Evolutionary conservation across 2,797 vertebrate species (phyloP).

Genomic region (Chrosomus eos): DNA sequence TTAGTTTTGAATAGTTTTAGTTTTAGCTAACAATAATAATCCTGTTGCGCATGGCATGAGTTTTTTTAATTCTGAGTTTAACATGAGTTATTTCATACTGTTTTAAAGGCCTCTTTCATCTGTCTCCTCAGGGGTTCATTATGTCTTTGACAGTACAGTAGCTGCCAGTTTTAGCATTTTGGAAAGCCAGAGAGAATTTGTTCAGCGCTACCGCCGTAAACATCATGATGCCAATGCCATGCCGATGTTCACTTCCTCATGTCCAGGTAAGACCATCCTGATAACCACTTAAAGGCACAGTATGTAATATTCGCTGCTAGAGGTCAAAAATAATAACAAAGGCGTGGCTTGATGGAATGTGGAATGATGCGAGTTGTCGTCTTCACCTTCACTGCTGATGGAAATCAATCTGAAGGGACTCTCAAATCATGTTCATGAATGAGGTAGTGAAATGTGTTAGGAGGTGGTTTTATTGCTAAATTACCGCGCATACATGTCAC

Average conservation of each 20-base stretch:
- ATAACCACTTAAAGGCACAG: background rate
- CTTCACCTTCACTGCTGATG: background rate
- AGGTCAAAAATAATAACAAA: background rate
- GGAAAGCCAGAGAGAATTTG: constrained; percentile 93
- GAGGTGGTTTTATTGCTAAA: no score
- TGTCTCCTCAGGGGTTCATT: constrained; percentile 82
- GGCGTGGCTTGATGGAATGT: background rate
- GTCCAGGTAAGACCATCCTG: constrained; percentile 83
- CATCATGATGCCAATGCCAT: constrained; percentile 85
- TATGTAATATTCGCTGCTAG: background rate
- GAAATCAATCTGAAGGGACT: background rate
- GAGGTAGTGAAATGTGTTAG: background rate
- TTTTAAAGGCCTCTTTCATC: constrained; percentile 4
- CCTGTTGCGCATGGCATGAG: background rate
- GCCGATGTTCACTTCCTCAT: constrained; percentile 97
- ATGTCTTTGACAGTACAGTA: constrained; percentile 90
- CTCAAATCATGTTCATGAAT: background rate
- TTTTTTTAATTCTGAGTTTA: background rate
- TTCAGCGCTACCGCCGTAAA: constrained; percentile 86
- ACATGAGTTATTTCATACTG: background rate
- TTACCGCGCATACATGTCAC: background rate
- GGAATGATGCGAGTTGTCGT: background rate
- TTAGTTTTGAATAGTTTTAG: background rate
- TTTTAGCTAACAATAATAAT: background rate
- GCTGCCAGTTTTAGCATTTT: constrained; percentile 94